phyloP scores from a whole-genome alignment of 2,888 invertebrate species.

The Netelia fuscicornis region DNA sequence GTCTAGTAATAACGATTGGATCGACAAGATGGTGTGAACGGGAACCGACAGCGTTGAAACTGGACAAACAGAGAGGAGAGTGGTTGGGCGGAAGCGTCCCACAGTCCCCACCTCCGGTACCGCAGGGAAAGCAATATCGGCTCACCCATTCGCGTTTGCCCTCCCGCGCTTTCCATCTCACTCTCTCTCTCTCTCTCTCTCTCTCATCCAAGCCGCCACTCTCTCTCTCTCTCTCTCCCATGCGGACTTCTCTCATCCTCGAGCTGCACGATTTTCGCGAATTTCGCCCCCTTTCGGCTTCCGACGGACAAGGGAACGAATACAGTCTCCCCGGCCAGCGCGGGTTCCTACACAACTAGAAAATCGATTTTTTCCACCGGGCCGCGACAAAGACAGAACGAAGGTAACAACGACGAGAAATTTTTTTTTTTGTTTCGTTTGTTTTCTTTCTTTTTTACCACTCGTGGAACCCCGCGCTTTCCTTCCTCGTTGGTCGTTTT shows the following conservation, averaged over 20 bases:
- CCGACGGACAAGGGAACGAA: slow-evolving; percentile 36
- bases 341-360: slow-evolving; percentile 78
- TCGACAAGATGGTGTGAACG: slow-evolving; percentile 29
- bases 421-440: slow-evolving; percentile 31
- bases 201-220: slow-evolving; percentile 51
- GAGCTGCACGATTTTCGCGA: slow-evolving; percentile 60
- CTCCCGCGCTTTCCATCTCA: slow-evolving; percentile 72
- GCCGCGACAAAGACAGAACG: slow-evolving; percentile 14
- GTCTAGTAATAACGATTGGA: neutral
- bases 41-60: neutral
- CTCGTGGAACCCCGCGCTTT: slow-evolving; percentile 48
- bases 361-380: slow-evolving; percentile 81
- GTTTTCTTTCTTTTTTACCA: slow-evolving; percentile 47
- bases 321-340: slow-evolving; percentile 63
- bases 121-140: slow-evolving; percentile 72
- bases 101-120: slow-evolving; percentile 68
- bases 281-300: slow-evolving; percentile 59
- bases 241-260: slow-evolving; percentile 40
- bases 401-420: slow-evolving; percentile 16
- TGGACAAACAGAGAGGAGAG: slow-evolving; percentile 24
- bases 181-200: slow-evolving; percentile 55
- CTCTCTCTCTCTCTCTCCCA: slow-evolving; percentile 10
- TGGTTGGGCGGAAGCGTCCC: slow-evolving; percentile 59
- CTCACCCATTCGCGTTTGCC: slow-evolving; percentile 73
- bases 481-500: slow-evolving; percentile 55